Evolutionary conservation across 2,888 invertebrate species (phyloP), one percentile per base, ranked within the genome.

Genomic region (Ichneumoninae sp.): DNA sequence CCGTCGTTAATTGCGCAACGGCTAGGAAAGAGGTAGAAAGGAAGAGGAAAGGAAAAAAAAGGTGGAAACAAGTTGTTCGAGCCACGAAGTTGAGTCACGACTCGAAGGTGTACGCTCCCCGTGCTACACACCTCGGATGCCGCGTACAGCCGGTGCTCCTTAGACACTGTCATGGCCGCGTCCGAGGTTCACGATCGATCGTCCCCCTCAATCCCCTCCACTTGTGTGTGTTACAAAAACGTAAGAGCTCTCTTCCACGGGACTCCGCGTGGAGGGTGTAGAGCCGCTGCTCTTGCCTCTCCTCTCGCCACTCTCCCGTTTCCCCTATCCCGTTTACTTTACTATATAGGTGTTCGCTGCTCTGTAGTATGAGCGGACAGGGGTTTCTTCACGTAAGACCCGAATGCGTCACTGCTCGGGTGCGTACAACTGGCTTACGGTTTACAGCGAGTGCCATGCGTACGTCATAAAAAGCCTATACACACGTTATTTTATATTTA

Each of bases 121-220:
- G 52, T 44, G 71, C 52, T 52, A 66, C 40, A 65, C 79, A 52
- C 70, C 71, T 72, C 78, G 62, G 19, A 33, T 30, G 19, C 40
- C n/a, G 22, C 47, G 70, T 70, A 80, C 57, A 60, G 65, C 36
- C 54, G 74, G 62, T 30, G 70, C 52, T 81, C 70, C 84, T 81
- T 26, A 84, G 81, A 62, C 81, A 84, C 84, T 84, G 81, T 52
- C 84, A 84, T 84, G 84, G 84, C 84, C 84, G 83, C 83, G 69
- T 66, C 16, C 47, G 71, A 79, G 83, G 81, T 84, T 84, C 81
- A 78, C 78, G 78, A 84, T 84, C 84, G 84, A 84, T 84, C 81
- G 71, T n/a, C 60, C 54, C 52, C 65, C 57, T 57, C 65, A 33
- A 13, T 10, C n/a, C 33, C 62, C 74, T 22, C 62, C 50, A 22